These are phyloP conservation scores for Athalia rosae DNA, from an alignment of 2,888 invertebrate species.

Conservation along the genomic window DNA sequence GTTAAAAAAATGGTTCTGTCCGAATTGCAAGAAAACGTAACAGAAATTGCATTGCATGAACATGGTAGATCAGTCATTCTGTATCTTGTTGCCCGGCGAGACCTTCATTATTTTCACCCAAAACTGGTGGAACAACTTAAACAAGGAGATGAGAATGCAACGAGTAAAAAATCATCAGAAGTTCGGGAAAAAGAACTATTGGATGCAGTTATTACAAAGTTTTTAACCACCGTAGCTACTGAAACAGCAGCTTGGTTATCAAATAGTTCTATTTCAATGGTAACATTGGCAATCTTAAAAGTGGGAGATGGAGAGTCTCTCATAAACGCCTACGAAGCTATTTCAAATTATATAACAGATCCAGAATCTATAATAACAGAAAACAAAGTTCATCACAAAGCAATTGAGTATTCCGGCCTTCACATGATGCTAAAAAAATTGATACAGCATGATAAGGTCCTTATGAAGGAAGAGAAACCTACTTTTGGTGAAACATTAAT, in stretches of 20 bases:
- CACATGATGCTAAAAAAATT: conserved; percentile 87
- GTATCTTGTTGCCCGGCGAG: conserved; percentile 90
- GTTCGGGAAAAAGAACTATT: conserved; percentile 82
- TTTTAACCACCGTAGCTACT: conserved; percentile 77
- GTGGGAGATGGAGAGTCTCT: conserved; percentile 76
- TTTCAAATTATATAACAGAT: conserved; percentile 74
- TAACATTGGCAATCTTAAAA: conserved; percentile 83
- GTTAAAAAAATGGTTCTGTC: conserved; percentile 87
- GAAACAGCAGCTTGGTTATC: conserved; percentile 82
- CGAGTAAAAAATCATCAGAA: conserved; percentile 83
- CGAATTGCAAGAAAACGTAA: conserved; percentile 78
- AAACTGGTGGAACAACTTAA: conserved; percentile 83
- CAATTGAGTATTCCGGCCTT: conserved; percentile 84
- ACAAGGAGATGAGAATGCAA: conserved; percentile 82
- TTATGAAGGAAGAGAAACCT: conserved; percentile 67
- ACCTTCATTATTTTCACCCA: conserved; percentile 89
- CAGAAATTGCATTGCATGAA: conserved; percentile 83
- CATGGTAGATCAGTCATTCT: conserved; percentile 91
- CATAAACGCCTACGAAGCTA: conserved; percentile 72
- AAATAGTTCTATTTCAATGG: conserved; percentile 80
- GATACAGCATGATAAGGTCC: conserved; percentile 79
- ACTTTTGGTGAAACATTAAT: conserved; percentile 79
- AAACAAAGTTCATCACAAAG: conserved; percentile 69
- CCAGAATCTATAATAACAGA: conserved; percentile 77
- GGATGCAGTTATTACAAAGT: conserved; percentile 78